These are phyloP conservation scores for Sphenopsis melanotis DNA, from an alignment of 2,797 vertebrate species.

Conservation along the genomic window DNA sequence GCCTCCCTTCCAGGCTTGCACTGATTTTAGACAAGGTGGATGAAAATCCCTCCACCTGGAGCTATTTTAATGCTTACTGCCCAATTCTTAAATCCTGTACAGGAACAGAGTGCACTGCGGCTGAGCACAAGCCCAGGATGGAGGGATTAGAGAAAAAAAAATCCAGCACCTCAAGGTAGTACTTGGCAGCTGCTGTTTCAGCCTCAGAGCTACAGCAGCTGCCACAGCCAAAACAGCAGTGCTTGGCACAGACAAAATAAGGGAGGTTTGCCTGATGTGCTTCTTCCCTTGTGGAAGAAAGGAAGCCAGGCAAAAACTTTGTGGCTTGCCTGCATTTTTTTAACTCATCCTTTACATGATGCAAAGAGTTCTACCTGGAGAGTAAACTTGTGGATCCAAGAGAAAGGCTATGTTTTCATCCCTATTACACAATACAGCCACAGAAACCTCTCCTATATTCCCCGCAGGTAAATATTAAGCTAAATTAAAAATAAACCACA, in stretches of 20 bases:
- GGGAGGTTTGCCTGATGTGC: neutral
- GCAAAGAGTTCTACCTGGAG: neutral
- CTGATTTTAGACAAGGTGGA: neutral
- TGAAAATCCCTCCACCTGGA: neutral
- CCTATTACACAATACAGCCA: neutral
- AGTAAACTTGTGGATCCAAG: neutral
- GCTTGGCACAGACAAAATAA: neutral
- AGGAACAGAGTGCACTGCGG: neutral
- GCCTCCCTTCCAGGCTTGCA: neutral
- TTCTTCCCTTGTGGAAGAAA: neutral
- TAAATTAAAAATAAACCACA: neutral
- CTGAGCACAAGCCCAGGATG: neutral
- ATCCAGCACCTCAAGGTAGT: neutral
- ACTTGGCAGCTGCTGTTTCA: slow-evolving; percentile 19
- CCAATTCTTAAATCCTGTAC: neutral
- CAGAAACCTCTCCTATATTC: neutral
- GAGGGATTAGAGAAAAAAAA: slow-evolving; percentile 5
- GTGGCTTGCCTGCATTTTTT: neutral
- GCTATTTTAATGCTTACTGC: neutral
- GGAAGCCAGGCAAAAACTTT: neutral
- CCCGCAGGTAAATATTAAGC: neutral
- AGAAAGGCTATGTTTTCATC: neutral
- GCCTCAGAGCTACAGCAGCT: slow-evolving; percentile 35
- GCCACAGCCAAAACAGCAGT: neutral
- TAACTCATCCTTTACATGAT: neutral